Evolutionary conservation across 2,888 invertebrate genomes (phyloP), one percentile per base, ranked within the genome.

Genomic region (Megamerina dolium): DNA sequence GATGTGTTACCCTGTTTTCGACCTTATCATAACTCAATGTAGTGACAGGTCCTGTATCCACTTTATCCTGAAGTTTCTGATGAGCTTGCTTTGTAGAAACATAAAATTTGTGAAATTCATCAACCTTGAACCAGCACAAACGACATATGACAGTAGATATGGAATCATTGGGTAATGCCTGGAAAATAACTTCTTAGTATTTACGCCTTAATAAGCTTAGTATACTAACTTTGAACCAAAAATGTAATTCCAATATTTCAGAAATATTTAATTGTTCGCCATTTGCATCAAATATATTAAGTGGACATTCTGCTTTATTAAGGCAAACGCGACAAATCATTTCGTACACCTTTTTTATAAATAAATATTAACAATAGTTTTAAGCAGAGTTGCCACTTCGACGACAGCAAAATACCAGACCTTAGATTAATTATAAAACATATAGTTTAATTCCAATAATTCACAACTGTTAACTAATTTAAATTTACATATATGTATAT

Each of bases 51-150:
- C 23, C 23, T 23, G 6, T 23, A 23, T 23, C 46, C 41, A 55
- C 32, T 45, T 23, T 23, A n/a, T n/a, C n/a, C 23, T 23, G 8
- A 23, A 65, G 45, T 44, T 53, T 9, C 43, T 47, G 49, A 44
- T 70, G 70, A 9, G 63, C 66, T 47, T 64, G 59, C 41, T 64
- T 59, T n/a, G 68, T 60, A 13, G 60, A 58, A 19, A 62, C 45
- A 46, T 66, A 70, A 46, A 64, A 70, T 42, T 62, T 58, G 48
- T 70, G 66, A 32, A 70, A 70, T 39, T 60, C 61, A 2, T 57
- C 57, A 5, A 68, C 60, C 44, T 62, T 64, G n/a, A 56, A 52
- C 68, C 68, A 70, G 47, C 70, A 70, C n/a, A 55, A 52, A 36
- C 58, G 56, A 46, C 70, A 70, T 40, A 70, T 61, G 20, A 60